Base-by-base conservation (phyloP, 2,797 vertebrate species). In the Platyrinchus mystaceus region DNA sequence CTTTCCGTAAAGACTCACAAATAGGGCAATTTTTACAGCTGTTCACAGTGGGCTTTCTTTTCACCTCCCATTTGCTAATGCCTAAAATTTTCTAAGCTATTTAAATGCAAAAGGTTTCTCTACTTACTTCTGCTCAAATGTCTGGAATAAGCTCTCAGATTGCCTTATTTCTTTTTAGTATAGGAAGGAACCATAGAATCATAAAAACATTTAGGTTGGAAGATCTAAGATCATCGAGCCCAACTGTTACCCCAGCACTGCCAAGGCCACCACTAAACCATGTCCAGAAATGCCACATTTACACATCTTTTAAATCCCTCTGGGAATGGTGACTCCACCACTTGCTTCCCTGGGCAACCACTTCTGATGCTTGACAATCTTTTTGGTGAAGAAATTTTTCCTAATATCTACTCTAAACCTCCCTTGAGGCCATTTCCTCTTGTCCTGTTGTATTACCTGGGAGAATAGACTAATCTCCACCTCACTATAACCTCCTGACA, bases 61-160 rank as follows among this genome's bases (percentile, higher is more conserved):
- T 95, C 59, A 55, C 50, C 66, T 94, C 23, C 32, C 41, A 59
- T 92, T 94, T 73, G 15, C 27, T 89, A 89, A 78, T 64, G 21
- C 14, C 46, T 68, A n/a, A 75, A 56, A n/a, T 75, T 77, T 75
- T 68, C 55, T 37, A 46, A 60, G 37, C 21, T 64, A 27, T 88
- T 81, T 78, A 81, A 89, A 91, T 87, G 41, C 46, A 78, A 71
- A 60, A 80, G 14, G 2, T 73, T 92, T 92, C 27, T 67, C 52
- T 63, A 18, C 22, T 62, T 77, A 26, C 62, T 87, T 79, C 78
- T 59, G 14, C 63, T 81, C 47, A 70, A 87, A 84, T 3, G 8
- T 52, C 67, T 90, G 37, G 41, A 84, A 69, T 64, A 70, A 84
- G 27, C 32, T 87, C 34, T 34, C 3, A 10, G 79, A 73, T 79